Evolutionary conservation across 2,888 invertebrate species (phyloP).

Genomic region (Patella depressa): DNA sequence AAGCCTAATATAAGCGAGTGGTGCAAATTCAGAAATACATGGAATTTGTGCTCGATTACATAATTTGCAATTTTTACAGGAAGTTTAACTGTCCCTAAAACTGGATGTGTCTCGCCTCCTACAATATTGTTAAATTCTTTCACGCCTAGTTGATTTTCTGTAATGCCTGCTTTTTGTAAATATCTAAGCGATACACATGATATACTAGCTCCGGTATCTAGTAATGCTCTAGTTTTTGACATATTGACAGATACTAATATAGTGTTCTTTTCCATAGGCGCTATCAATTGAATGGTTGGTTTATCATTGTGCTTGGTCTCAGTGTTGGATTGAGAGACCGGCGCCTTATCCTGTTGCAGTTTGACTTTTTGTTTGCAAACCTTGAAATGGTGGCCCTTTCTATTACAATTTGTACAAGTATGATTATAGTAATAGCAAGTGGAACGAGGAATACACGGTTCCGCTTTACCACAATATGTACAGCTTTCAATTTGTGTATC

Average conservation of each 20-base stretch:
- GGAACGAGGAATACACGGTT: not conserved
- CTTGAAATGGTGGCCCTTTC: not conserved
- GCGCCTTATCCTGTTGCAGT: not conserved
- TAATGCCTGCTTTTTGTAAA: not conserved
- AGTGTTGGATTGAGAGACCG: not conserved
- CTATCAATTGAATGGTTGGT: not conserved
- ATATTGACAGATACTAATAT: not conserved
- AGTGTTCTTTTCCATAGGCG: not conserved
- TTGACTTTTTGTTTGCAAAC: not conserved
- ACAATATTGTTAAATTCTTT: constrained; percentile 1
- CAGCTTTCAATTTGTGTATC: not conserved
- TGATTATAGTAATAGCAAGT: not conserved
- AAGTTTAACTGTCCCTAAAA: constrained; percentile 20
- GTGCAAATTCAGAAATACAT: constrained; percentile 13
- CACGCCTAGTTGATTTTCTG: not conserved
- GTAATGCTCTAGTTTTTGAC: not conserved
- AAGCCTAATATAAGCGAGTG: constrained; percentile 25
- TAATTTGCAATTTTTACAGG: not conserved
- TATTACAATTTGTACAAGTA: not conserved
- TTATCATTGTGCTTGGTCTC: not conserved
- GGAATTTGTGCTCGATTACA: constrained; percentile 14
- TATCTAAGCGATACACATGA: not conserved
- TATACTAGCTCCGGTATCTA: not conserved
- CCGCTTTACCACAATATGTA: not conserved
- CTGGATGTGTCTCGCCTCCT: constrained; percentile 16